A percentile compares a stretch with the other conserved stretches of the same genome.
Evolutionary conservation across 2,888 invertebrate genomes (phyloP).

Genomic region (Agriotes lineatus): DNA sequence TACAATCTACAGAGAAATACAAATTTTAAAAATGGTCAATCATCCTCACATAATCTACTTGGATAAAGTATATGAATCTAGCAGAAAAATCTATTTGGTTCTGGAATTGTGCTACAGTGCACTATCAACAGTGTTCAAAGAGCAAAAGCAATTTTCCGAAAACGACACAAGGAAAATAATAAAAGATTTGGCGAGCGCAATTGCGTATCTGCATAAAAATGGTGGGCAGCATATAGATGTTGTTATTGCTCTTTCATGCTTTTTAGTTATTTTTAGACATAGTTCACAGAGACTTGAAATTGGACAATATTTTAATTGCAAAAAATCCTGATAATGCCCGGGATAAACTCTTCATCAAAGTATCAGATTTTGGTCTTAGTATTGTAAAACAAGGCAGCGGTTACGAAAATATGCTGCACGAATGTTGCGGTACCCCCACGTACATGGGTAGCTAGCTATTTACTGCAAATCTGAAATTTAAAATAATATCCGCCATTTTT

Average conservation of each 20-base stretch:
- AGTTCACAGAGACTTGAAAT: conserved; percentile 67
- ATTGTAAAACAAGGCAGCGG: conserved; percentile 68
- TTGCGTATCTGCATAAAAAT: conserved; percentile 66
- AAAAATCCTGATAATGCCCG: conserved; percentile 65
- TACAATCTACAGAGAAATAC: conserved; percentile 68
- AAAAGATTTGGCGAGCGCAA: conserved; percentile 61
- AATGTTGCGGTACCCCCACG: conserved; percentile 70
- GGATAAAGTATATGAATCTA: conserved; percentile 69
- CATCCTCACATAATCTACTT: conserved; percentile 71
- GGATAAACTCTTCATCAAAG: conserved; percentile 69
- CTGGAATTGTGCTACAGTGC: conserved; percentile 69
- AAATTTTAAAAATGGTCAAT: conserved; percentile 69
- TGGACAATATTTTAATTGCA: conserved; percentile 68
- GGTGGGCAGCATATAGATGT: conserved; percentile 52
- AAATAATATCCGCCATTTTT: conserved; percentile 32
- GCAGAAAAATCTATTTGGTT: conserved; percentile 69
- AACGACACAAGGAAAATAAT: conserved; percentile 60
- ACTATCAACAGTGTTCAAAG: conserved; percentile 63
- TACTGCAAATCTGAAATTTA: background rate
- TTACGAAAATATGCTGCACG: conserved; percentile 69
- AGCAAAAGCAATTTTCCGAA: conserved; percentile 61
- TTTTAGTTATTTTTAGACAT: conserved; percentile 60
- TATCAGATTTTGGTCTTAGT: conserved; percentile 72
- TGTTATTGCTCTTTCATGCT: background rate
- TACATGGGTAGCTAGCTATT: conserved; percentile 67